phyloP scores from a whole-genome alignment of 1,140 invertebrate species.

The Dendrolimus punctatus region DNA sequence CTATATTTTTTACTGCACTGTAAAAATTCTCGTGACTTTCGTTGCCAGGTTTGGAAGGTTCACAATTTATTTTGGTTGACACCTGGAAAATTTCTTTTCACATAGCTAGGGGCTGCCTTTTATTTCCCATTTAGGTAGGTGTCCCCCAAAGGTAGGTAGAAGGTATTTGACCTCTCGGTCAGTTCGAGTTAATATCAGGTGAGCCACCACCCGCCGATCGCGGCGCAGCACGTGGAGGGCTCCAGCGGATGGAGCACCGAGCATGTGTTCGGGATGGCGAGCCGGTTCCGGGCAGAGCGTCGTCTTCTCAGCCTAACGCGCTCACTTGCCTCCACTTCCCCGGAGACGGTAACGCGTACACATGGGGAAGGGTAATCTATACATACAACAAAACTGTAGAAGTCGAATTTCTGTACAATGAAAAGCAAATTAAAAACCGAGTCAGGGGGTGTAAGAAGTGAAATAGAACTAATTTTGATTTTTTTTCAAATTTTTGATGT shows the following conservation, averaged over 20 bases:
- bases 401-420: background rate
- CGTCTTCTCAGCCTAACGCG: constrained; percentile 17
- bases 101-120: too few relatives aligned
- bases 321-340: constrained; percentile 80
- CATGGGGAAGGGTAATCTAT: constrained; percentile 90
- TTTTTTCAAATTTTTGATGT: too few relatives aligned
- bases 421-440: too few relatives aligned
- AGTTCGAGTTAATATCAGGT: constrained; percentile 72
- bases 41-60: too few relatives aligned
- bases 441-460: too few relatives aligned
- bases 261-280: constrained; percentile 95
- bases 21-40: too few relatives aligned
- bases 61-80: too few relatives aligned
- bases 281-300: constrained; percentile 97
- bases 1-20: too few relatives aligned
- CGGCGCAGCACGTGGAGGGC: constrained; percentile 91
- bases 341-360: constrained; percentile 85
- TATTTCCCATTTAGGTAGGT: too few relatives aligned
- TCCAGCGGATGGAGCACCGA: constrained; percentile 86
- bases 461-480: too few relatives aligned
- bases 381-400: too few relatives aligned
- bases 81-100: too few relatives aligned
- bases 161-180: background rate
- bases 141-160: background rate
- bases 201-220: constrained; percentile 95